Conservation (phyloP, 2,797 vertebrate genomes). For the Momotus momota region DNA sequence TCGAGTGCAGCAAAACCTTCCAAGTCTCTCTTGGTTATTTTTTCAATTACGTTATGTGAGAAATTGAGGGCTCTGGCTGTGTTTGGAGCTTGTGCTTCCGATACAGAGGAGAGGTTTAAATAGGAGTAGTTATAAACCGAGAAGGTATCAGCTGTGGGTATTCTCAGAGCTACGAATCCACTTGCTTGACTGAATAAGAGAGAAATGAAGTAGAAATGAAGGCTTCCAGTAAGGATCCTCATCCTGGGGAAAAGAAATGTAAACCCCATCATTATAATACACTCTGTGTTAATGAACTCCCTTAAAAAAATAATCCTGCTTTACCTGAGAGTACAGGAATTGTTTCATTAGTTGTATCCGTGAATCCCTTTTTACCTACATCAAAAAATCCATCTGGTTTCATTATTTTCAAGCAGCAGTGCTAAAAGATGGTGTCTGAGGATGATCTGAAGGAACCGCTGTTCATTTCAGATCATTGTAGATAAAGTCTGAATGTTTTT, state of each 20-base stretch:
- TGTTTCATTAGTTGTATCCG: not conserved
- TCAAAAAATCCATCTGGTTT: not conserved
- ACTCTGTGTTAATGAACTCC: not conserved
- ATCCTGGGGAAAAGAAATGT: conserved; percentile 25
- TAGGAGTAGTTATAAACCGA: conserved; percentile 13
- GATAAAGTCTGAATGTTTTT: not conserved
- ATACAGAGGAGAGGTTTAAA: conserved; percentile 42
- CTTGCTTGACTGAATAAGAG: not conserved
- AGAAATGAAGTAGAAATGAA: conserved; percentile 16
- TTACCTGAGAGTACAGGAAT: not conserved
- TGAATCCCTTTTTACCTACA: not conserved
- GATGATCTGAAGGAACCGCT: not conserved
- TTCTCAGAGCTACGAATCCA: not conserved
- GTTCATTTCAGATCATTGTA: not conserved
- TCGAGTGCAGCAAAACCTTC: not conserved
- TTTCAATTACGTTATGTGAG: conserved; percentile 28
- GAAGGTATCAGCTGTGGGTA: not conserved
- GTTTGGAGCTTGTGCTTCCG: conserved; percentile 40
- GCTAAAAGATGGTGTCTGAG: not conserved
- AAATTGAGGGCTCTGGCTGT: conserved; percentile 26
- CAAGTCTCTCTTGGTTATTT: conserved; percentile 25
- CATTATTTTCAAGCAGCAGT: not conserved
- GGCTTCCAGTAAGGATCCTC: not conserved
- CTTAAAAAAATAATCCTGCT: not conserved
- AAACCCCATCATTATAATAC: not conserved